Evolutionary conservation across 2,888 invertebrate genomes (phyloP).

Genomic region (Apodemia duryi): DNA sequence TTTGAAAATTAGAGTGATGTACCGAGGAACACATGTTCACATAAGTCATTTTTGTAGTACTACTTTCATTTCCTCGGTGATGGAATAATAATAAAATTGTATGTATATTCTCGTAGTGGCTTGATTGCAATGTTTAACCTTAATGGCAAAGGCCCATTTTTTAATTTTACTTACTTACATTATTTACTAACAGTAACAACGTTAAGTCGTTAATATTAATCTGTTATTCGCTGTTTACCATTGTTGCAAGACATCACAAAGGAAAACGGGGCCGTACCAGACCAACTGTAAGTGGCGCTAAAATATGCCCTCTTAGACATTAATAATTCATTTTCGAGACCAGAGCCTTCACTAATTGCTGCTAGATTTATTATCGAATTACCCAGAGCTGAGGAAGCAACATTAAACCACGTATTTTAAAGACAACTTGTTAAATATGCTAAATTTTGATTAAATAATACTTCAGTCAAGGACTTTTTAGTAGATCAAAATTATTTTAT

Average conservation of each 20-base stretch:
- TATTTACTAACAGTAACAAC: background rate
- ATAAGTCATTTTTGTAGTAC: no score
- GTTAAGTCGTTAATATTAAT: slow-evolving; percentile 3
- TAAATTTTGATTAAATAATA: no score
- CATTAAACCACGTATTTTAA: background rate
- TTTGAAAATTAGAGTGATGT: no score
- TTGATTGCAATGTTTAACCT: background rate
- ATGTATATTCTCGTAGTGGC: no score
- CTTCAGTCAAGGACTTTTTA: no score
- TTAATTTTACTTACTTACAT: background rate
- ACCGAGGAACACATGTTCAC: no score
- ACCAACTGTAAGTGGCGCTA: slow-evolving; percentile 10
- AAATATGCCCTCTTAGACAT: slow-evolving; percentile 7
- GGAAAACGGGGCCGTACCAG: slow-evolving; percentile 4
- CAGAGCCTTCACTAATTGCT: slow-evolving; percentile 12
- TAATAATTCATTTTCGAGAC: slow-evolving; percentile 12
- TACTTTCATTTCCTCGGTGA: no score
- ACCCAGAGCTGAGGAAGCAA: background rate
- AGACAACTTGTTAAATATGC: no score
- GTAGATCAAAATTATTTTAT: no score
- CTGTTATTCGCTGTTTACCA: background rate
- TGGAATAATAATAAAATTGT: no score
- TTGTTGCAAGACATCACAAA: slow-evolving; percentile 6
- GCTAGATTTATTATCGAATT: slow-evolving; percentile 14
- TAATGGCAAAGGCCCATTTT: background rate